Evolutionary conservation across 2,113 vertebrate genomes (phyloP).

Genomic region (Taurulus bubalis): DNA sequence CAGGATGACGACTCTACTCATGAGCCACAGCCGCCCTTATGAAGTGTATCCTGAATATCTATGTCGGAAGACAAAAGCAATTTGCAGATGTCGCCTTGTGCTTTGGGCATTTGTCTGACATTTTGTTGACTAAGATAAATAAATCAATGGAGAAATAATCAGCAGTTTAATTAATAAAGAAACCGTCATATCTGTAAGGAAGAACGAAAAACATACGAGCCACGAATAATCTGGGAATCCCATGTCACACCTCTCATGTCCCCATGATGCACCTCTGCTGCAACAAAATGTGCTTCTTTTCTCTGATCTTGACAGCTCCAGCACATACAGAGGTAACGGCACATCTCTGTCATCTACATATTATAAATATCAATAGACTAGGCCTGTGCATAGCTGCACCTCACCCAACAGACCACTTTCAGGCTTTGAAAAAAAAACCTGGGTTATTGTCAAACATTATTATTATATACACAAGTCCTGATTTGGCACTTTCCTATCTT

Average conservation of each 20-base stretch:
- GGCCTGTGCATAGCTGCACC: constrained; percentile 23
- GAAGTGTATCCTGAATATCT: neutral
- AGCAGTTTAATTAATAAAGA: neutral
- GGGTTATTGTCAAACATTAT: constrained; percentile 42
- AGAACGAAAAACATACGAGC: neutral
- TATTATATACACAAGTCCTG: constrained; percentile 40
- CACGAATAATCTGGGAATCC: constrained; percentile 31
- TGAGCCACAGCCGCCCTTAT: too few species aligned
- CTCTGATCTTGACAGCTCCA: constrained; percentile 48
- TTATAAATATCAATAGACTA: constrained; percentile 72
- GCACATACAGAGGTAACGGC: constrained; percentile 43
- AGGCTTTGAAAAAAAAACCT: constrained; percentile 56
- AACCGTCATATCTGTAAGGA: neutral
- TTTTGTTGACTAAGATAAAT: neutral
- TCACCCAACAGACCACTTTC: constrained; percentile 49
- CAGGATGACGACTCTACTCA: too few species aligned
- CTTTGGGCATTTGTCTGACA: neutral
- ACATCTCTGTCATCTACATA: constrained; percentile 70
- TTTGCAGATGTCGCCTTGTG: neutral
- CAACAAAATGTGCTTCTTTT: constrained; percentile 44
- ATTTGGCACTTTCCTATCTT: constrained; percentile 13
- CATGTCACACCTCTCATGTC: constrained; percentile 18
- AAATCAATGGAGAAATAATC: neutral
- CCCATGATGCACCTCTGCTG: constrained; percentile 52
- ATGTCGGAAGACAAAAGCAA: neutral